phyloP scores from a whole-genome alignment of 2,888 invertebrate species.

The Willowsia nigromaculata region DNA sequence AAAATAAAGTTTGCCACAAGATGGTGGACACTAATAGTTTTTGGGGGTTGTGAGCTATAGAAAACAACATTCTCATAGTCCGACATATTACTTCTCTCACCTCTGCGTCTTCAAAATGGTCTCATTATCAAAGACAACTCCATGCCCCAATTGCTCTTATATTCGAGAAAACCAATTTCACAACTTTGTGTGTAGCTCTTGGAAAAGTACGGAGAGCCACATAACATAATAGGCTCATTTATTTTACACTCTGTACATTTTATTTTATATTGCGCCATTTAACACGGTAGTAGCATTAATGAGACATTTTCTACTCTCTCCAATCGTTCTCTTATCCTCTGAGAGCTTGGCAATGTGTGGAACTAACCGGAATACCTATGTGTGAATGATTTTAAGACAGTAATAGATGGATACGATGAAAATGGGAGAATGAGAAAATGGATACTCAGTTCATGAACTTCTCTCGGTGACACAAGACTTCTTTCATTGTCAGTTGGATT shows the following conservation, averaged over 20 bases:
- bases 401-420: not conserved
- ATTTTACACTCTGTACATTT: constrained; percentile 16
- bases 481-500: not conserved
- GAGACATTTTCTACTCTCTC: not conserved
- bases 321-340: not conserved
- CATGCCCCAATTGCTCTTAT: not conserved
- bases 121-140: constrained; percentile 36
- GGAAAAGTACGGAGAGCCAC: not conserved
- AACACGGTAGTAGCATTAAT: not conserved
- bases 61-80: not conserved
- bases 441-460: constrained; percentile 12
- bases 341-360: not conserved
- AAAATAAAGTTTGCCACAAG: constrained; percentile 35
- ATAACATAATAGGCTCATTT: constrained; percentile 44
- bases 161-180: not conserved
- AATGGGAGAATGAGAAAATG: not conserved
- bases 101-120: not conserved
- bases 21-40: constrained; percentile 36
- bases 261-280: constrained; percentile 2
- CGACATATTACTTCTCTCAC: not conserved
- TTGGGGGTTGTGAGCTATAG: not conserved
- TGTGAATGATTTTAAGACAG: not conserved
- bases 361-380: no score
- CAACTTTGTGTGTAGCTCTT: not conserved
- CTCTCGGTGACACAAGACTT: not conserved